A percentile compares a stretch with the other conserved stretches of the same genome.
Evolutionary conservation across 2,797 vertebrate genomes (phyloP).

Genomic region (Labeo calbasu): DNA sequence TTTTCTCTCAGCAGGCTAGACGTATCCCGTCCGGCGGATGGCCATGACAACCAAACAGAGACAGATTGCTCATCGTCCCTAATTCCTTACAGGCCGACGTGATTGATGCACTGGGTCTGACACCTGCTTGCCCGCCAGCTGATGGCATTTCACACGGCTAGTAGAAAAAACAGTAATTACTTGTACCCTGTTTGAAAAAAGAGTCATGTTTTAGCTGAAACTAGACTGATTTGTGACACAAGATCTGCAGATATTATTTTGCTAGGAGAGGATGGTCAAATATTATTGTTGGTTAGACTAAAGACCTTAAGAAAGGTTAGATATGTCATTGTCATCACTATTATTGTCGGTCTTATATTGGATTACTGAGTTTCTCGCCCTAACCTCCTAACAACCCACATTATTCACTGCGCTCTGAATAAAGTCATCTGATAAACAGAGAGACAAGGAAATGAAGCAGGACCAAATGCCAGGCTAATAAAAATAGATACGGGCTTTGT

Average conservation of each 20-base stretch:
- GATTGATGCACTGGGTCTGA: conserved; percentile 67
- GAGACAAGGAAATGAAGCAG: neutral
- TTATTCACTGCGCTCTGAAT: neutral
- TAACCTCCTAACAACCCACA: conserved; percentile 29
- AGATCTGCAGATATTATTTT: conserved; percentile 61
- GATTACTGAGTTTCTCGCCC: neutral
- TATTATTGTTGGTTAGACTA: conserved; percentile 42
- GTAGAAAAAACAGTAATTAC: conserved; percentile 67
- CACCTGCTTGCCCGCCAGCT: conserved; percentile 67
- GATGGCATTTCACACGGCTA: conserved; percentile 75
- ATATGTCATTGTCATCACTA: conserved; percentile 26
- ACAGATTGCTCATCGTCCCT: conserved; percentile 58
- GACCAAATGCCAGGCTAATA: conserved; percentile 15
- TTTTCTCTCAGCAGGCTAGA: neutral
- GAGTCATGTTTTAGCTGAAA: conserved; percentile 34
- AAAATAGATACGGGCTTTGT: neutral
- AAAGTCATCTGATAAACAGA: conserved; percentile 15
- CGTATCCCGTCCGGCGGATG: conserved; percentile 57
- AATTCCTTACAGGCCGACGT: conserved; percentile 68
- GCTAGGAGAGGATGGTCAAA: conserved; percentile 34
- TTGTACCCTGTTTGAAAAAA: conserved; percentile 70
- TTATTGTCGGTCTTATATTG: conserved; percentile 26
- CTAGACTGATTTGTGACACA: conserved; percentile 67
- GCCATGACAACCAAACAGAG: conserved; percentile 60
- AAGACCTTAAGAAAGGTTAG: conserved; percentile 35